A percentile compares a stretch with the other conserved stretches of the same genome.
These are phyloP conservation scores for Entomyzon cyanotis DNA, from an alignment of 2,113 vertebrate species.

Conservation along the genomic window DNA sequence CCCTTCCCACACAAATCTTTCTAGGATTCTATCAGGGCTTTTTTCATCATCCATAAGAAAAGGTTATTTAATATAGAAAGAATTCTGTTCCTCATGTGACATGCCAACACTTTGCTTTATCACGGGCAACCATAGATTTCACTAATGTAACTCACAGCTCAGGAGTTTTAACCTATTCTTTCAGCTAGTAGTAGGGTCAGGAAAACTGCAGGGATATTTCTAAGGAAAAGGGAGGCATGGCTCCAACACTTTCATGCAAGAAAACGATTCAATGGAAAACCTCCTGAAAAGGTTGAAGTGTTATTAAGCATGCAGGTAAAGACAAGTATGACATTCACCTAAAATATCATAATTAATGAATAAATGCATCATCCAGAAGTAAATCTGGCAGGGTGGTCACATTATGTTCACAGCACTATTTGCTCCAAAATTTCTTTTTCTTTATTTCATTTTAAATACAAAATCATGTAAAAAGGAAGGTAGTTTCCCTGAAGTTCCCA, in stretches of 20 bases:
- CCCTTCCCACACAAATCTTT: neutral
- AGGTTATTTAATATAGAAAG: neutral
- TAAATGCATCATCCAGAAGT: neutral
- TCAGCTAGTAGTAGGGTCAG: neutral
- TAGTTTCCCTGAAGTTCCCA: neutral
- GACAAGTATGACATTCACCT: neutral
- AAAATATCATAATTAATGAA: neutral
- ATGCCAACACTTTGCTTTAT: neutral
- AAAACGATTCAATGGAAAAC: neutral
- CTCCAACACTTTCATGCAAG: neutral
- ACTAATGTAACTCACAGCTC: neutral
- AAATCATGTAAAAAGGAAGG: neutral
- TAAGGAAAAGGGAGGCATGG: neutral
- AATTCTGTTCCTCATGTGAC: neutral
- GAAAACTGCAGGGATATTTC: neutral
- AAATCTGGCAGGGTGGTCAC: neutral
- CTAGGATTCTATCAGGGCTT: neutral
- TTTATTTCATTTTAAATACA: neutral
- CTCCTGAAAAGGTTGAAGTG: neutral
- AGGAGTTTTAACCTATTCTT: conserved; percentile 18
- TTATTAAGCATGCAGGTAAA: neutral
- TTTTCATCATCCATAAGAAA: neutral
- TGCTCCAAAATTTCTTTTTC: neutral
- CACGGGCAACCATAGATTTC: neutral
- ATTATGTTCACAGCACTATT: neutral